Conservation (phyloP, 2,888 invertebrate genomes). For the Loripinus fragilis region DNA sequence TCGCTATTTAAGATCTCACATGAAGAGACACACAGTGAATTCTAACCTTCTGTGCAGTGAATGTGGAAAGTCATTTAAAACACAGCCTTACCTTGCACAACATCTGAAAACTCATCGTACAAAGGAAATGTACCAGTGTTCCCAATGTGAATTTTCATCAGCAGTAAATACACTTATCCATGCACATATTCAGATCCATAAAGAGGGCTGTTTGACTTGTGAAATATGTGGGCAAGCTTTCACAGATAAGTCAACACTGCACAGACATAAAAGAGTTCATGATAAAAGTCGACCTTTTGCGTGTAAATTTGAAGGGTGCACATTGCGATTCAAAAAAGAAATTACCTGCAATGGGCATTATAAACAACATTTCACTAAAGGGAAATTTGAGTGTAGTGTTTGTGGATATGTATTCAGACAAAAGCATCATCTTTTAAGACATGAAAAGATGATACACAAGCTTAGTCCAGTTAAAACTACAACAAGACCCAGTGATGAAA, state of each 20-base stretch:
- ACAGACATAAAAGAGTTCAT: constrained; percentile 81
- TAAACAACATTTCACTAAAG: constrained; percentile 73
- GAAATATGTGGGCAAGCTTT: constrained; percentile 80
- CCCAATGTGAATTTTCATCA: constrained; percentile 80
- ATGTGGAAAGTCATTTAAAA: constrained; percentile 80
- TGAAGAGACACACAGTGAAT: constrained; percentile 67
- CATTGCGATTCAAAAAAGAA: constrained; percentile 80
- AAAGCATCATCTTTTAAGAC: constrained; percentile 80
- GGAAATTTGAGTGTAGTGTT: constrained; percentile 75
- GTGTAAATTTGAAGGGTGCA: constrained; percentile 78
- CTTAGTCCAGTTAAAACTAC: neutral
- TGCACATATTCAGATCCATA: constrained; percentile 80
- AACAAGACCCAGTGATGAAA: neutral
- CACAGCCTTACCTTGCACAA: constrained; percentile 70
- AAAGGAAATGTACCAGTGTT: constrained; percentile 72
- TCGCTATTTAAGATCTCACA: constrained; percentile 77
- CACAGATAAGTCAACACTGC: constrained; percentile 78
- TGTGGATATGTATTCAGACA: constrained; percentile 80
- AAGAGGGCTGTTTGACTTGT: constrained; percentile 77
- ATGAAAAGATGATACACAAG: constrained; percentile 75
- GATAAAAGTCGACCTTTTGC: constrained; percentile 76
- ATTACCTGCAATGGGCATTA: constrained; percentile 78
- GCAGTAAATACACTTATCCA: constrained; percentile 76
- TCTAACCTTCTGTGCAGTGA: constrained; percentile 74
- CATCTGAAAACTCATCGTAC: constrained; percentile 74